phyloP scores from a whole-genome alignment of 2,888 invertebrate genomes.

The Lithophane leautieri region DNA sequence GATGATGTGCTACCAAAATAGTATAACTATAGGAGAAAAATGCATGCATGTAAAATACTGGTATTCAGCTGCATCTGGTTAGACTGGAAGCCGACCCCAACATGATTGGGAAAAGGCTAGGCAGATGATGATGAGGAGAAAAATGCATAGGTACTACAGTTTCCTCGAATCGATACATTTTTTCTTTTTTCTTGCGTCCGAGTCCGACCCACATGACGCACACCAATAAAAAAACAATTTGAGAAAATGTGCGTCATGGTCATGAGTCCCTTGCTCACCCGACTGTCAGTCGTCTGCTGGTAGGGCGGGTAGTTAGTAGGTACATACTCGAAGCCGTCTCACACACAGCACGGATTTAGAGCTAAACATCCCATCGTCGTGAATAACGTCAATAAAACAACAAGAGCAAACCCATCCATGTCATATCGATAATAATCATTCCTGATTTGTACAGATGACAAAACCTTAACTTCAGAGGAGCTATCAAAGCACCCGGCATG shows the following conservation, averaged over 20 bases:
- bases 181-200: neutral
- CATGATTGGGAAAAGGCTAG: too few relatives aligned
- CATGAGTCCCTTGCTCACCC: neutral
- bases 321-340: neutral
- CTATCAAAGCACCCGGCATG: constrained; percentile 84
- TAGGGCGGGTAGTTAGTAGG: neutral
- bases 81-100: too few relatives aligned
- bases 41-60: too few relatives aligned
- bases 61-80: too few relatives aligned
- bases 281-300: neutral
- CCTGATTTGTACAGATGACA: constrained; percentile 25
- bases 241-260: neutral
- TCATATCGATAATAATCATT: constrained; percentile 20
- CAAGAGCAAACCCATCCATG: neutral
- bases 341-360: neutral
- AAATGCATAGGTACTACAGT: too few relatives aligned
- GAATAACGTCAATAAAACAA: neutral
- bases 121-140: too few relatives aligned
- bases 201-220: constrained; percentile 2
- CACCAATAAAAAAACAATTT: constrained; percentile 3
- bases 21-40: too few relatives aligned
- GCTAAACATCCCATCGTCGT: neutral
- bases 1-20: too few relatives aligned
- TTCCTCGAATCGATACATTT: neutral
- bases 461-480: constrained; percentile 17